Evolutionary conservation across 2,888 invertebrate species (phyloP), one percentile per base, ranked within the genome.

Genomic region (Sesia bembeciformis): DNA sequence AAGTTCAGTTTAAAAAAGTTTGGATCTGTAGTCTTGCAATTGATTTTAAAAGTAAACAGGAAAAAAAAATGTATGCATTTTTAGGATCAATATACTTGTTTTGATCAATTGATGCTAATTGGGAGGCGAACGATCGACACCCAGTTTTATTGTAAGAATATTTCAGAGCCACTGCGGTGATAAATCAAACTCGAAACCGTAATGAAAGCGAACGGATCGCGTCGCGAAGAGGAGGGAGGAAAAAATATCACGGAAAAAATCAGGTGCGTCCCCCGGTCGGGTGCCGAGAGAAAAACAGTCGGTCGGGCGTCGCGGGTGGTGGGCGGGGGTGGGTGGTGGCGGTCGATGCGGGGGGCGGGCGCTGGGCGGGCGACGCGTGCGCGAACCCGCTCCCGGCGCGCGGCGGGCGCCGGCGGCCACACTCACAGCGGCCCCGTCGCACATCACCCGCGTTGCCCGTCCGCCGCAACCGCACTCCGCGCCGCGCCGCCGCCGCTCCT

Each of bases 141-240:
- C 76, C 76, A 81, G 78, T 81, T 80, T 78, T 79, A 80, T 79
- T 76, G 78, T 73, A 84, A 85, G 87, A 86, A 88, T 84, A 87
- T 87, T 87, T 86, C 81, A 85, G 84, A 81, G 75, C 79, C 76
- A 78, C 80, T 75, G 84, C 81, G 85, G 86, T 87, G 88, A 89
- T 89, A 89, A 89, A 89, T 89, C 89, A 88, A 89, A 89, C 89
- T 88, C 84, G 86, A 88, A 85, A 87, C 87, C 89, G 86, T 88
- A 89, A 89, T 89, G 88, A 89, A 89, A 89, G 88, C 88, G 88
- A 89, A 87, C 88, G 88, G 88, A 88, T 88, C 87, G 87, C 87
- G 87, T 86, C 86, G 88, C 85, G 85, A 84, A 84, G 84, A 84
- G 23, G 84, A 81, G 82, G 84, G 85, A 84, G 88, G 86, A 86